These are phyloP conservation scores for Symphodus melops DNA, from an alignment of 2,113 vertebrate genomes.

Conservation along the genomic window DNA sequence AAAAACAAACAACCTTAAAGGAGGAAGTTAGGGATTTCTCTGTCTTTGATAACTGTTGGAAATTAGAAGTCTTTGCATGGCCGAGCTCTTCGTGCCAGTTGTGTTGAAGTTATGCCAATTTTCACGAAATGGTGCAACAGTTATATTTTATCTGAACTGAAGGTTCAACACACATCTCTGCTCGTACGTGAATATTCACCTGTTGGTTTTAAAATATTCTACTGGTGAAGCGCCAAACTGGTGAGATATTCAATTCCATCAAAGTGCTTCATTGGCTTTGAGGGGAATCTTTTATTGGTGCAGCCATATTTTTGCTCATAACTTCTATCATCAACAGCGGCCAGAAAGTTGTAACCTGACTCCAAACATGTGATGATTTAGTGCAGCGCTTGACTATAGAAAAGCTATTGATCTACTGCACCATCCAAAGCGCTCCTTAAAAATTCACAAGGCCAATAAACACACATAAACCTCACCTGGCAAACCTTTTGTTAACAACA, in stretches of 20 bases:
- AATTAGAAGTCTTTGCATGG: too few species aligned
- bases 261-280: constrained; percentile 26
- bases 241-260: constrained; percentile 24
- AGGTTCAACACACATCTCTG: neutral
- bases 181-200: neutral
- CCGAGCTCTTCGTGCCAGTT: too few species aligned
- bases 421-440: constrained; percentile 61
- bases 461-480: constrained; percentile 62
- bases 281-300: constrained; percentile 32
- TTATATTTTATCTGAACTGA: neutral
- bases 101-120: neutral
- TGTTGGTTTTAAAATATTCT: neutral
- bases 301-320: constrained; percentile 34
- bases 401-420: constrained; percentile 62
- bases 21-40: too few species aligned
- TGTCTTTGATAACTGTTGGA: too few species aligned
- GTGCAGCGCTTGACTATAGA: constrained; percentile 38
- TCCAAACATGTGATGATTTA: constrained; percentile 56
- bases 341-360: constrained; percentile 42
- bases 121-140: neutral
- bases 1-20: too few species aligned
- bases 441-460: constrained; percentile 68
- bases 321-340: constrained; percentile 26
- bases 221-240: constrained; percentile 6
- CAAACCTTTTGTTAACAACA: constrained; percentile 60